Base-by-base conservation (phyloP, 2,113 vertebrate genomes). In the Aythya baeri region DNA sequence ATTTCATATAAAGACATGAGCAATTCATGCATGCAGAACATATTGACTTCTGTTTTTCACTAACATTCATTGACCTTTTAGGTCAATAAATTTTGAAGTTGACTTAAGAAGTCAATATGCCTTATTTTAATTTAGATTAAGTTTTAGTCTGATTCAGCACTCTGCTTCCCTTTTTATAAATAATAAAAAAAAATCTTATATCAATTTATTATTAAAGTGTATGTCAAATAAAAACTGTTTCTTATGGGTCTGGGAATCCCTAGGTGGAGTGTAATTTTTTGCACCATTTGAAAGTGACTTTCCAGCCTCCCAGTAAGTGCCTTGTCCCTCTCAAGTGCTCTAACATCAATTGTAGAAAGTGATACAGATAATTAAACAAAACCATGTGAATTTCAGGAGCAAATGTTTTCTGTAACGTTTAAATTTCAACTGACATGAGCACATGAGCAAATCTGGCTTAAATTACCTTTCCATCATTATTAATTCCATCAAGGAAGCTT, bases 401-500 rank as follows among this genome's bases (percentile, higher is more conserved):
- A 94, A 97, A 91, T 97, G 80, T 97, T 98, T 98, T 98, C 96
- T 88, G 94, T 95, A 88, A 96, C 27, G 1, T 96, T 97, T 93
- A 92, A 97, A 97, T 96, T 95, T 97, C 96, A 97, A 95, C 96
- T 94, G 97, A 97, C 94, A 95, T 90, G 96, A 94, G 88, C 89
- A 96, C 90, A 94, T 94, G 92, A 98, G 92, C 94, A 97, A 96
- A 97, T 98, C 97, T 97, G 84, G 80, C 94, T 97, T 97, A 97
- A 97, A 97, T 98, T 97, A 97, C 94, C 96, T 97, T 98, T 97
- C 91, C 77, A 93, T 96, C 96, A 92, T 96, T 98, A 97, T 97
- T 98, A 97, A 97, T 98, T 98, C 97, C 92, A 96, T 96, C 95
- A 97, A 95, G 96, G 91, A 98, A 97, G 77, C 94, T 97, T 96